Conservation (phyloP, 2,797 vertebrate genomes). For the Tachyglossus aculeatus region DNA sequence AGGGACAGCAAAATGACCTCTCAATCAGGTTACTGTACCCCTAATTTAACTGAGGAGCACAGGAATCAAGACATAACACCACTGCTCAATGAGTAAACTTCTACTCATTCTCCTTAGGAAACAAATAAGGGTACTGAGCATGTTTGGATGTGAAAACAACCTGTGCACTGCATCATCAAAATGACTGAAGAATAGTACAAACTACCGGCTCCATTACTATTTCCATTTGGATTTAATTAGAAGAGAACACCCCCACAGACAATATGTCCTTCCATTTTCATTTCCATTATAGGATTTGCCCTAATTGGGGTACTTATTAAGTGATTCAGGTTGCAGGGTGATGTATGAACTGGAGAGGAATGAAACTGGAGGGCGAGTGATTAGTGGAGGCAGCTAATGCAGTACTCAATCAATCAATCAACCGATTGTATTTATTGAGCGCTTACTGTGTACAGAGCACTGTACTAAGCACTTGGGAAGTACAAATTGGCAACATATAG, state of each 20-base stretch:
- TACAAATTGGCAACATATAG: no score
- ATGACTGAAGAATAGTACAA: constrained; percentile 23
- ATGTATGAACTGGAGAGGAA: no score
- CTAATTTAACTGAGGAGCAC: constrained; percentile 22
- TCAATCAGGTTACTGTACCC: constrained; percentile 10
- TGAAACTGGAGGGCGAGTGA: no score
- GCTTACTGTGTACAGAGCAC: no score
- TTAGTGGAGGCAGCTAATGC: no score
- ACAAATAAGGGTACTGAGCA: background rate
- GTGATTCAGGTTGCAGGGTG: no score
- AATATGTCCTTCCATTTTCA: background rate
- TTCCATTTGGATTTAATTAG: constrained; percentile 2
- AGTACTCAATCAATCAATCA: no score
- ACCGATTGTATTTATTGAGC: no score
- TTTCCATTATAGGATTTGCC: background rate
- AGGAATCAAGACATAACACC: constrained; percentile 22
- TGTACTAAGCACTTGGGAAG: no score
- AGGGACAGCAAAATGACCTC: constrained; percentile 26
- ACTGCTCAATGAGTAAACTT: constrained; percentile 36
- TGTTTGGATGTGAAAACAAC: constrained; percentile 14
- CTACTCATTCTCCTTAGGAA: constrained; percentile 30
- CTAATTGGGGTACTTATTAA: no score
- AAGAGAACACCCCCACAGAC: background rate
- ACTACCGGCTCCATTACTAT: background rate
- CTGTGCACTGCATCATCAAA: constrained; percentile 29